Conservation (phyloP, 2,888 invertebrate genomes). For the Morpho achilles region DNA sequence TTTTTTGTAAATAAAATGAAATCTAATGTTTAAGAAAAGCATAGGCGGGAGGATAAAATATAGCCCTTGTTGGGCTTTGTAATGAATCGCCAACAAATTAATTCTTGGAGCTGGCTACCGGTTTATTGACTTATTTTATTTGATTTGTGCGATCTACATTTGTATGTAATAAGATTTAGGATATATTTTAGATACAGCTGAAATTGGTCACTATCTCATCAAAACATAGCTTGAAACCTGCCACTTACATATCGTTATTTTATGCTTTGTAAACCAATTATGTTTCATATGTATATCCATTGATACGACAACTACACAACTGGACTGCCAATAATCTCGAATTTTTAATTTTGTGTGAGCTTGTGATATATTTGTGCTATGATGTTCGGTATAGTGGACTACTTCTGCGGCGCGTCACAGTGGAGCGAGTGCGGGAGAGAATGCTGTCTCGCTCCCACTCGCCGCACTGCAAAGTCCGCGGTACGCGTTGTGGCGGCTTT, state of each 20-base stretch:
- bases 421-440: conserved; percentile 42
- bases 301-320: conserved; percentile 29
- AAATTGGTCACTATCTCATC: conserved; percentile 22
- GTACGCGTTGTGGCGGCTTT: conserved; percentile 38
- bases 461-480: conserved; percentile 64
- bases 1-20: no score
- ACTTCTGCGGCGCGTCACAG: conserved; percentile 66
- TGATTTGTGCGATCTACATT: no score
- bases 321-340: conserved; percentile 64
- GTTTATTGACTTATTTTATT: no score
- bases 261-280: conserved; percentile 7
- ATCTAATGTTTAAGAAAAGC: no score
- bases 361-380: conserved; percentile 61
- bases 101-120: no score
- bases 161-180: no score
- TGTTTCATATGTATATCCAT: conserved; percentile 14
- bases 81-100: no score
- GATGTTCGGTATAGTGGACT: conserved; percentile 59
- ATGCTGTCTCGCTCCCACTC: conserved; percentile 35
- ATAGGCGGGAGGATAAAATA: no score
- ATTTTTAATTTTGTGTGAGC: conserved; percentile 46
- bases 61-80: no score
- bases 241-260: conserved; percentile 18
- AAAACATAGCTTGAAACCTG: conserved; percentile 9
- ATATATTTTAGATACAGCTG: no score